A percentile compares a stretch with the other conserved stretches of the same genome.
These are phyloP conservation scores for Luscinia megarhynchos DNA, from an alignment of 2,797 vertebrate genomes.

Conservation along the genomic window DNA sequence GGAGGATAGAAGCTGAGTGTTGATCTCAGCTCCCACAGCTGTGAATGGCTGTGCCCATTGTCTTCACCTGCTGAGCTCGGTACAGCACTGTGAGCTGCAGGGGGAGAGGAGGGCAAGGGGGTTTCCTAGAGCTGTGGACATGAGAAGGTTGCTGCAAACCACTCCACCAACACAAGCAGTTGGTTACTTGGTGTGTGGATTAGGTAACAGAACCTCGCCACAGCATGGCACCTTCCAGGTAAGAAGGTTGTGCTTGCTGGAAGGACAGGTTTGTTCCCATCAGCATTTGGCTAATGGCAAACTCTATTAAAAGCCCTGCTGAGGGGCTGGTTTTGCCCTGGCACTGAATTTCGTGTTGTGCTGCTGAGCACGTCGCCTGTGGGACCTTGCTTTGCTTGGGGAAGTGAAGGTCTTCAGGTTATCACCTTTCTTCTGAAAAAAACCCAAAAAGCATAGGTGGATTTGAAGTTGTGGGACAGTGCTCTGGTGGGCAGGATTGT, in stretches of 20 bases:
- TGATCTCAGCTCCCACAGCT: neutral
- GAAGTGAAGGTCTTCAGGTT: neutral
- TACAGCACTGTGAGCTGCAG: neutral
- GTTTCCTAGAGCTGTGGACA: neutral
- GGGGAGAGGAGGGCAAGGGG: neutral
- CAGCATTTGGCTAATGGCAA: neutral
- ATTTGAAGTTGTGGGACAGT: neutral
- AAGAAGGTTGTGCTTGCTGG: neutral
- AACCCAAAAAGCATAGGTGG: neutral
- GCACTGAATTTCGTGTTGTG: neutral
- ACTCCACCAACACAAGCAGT: neutral
- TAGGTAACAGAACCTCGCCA: accelerated
- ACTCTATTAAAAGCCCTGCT: neutral
- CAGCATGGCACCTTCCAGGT: neutral
- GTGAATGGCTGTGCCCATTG: neutral
- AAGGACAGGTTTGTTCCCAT: neutral
- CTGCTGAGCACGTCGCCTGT: neutral
- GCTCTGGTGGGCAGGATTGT: neutral
- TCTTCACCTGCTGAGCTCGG: neutral
- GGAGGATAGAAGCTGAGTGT: neutral
- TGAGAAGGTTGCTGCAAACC: neutral
- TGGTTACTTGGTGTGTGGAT: neutral
- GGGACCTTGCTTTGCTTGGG: neutral
- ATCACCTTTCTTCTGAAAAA: neutral
- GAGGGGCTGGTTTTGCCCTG: neutral